phyloP scores from a whole-genome alignment of 37 sponge, comb jelly and placozoan genomes.

The Oopsacas minuta region DNA sequence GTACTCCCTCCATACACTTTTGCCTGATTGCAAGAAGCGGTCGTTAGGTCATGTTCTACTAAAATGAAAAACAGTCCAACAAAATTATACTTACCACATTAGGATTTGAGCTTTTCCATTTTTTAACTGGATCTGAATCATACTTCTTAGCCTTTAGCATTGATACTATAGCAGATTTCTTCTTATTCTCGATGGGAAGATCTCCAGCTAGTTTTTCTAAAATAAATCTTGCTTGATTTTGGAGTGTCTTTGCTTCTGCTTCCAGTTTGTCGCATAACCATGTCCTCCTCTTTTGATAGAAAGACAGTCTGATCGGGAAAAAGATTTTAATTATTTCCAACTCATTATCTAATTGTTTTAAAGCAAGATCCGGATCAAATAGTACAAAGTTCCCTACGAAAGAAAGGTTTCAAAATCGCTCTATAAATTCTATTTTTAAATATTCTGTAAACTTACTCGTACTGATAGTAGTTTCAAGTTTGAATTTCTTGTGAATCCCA shows the following conservation, averaged over 20 bases:
- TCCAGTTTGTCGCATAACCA: constrained; percentile 60
- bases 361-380: constrained; percentile 68
- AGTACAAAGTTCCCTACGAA: constrained; percentile 31
- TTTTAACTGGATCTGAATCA: constrained; percentile 79
- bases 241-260: constrained; percentile 62
- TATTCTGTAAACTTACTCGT: constrained; percentile 25
- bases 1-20: too few species aligned
- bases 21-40: too few species aligned
- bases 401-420: not conserved
- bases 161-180: constrained; percentile 51
- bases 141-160: constrained; percentile 42
- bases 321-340: constrained; percentile 71
- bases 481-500: constrained; percentile 87
- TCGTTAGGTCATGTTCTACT: too few species aligned
- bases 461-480: constrained; percentile 49
- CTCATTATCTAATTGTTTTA: constrained; percentile 49
- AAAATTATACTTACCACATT: not conserved
- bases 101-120: constrained; percentile 46
- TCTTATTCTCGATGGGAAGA: constrained; percentile 45
- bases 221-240: constrained; percentile 82
- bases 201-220: constrained; percentile 67
- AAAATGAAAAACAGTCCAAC: too few species aligned
- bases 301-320: constrained; percentile 51
- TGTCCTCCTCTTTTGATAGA: constrained; percentile 63
- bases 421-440: not conserved